Evolutionary conservation across 2,113 vertebrate genomes (phyloP).

Genomic region (Gnathonemus longibarbis): DNA sequence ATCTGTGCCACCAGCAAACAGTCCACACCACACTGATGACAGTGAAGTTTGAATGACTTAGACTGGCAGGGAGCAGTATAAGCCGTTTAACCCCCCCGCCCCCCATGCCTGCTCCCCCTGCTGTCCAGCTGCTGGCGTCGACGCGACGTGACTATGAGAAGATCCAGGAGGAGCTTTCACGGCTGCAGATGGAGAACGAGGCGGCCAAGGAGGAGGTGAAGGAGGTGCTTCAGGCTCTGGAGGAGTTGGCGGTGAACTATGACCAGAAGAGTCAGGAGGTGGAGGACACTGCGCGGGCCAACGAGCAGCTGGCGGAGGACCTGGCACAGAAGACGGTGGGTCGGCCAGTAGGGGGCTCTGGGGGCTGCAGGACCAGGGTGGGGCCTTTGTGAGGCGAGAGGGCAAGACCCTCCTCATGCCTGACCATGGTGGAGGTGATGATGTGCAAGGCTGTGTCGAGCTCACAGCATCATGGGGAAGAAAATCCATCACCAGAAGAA

Average conservation of each 20-base stretch:
- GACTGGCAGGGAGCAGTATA: neutral
- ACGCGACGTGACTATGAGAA: conserved; percentile 79
- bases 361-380: neutral
- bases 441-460: neutral
- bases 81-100: neutral
- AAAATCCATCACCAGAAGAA: neutral
- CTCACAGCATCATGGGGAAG: neutral
- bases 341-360: neutral
- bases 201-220: conserved; percentile 82
- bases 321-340: conserved; percentile 72
- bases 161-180: conserved; percentile 75
- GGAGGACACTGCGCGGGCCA: conserved; percentile 72
- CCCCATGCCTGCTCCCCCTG: neutral
- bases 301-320: conserved; percentile 73
- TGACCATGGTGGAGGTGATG: neutral
- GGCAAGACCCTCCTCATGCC: neutral
- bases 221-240: conserved; percentile 80
- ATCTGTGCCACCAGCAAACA: neutral
- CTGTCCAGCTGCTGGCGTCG: conserved; percentile 70
- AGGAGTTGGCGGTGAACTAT: conserved; percentile 81
- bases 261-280: conserved; percentile 84
- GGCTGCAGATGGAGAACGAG: conserved; percentile 76
- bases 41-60: neutral
- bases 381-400: neutral
- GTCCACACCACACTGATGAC: neutral